Base-by-base conservation (phyloP, 2,113 vertebrate species). In the Holacanthus passer region DNA sequence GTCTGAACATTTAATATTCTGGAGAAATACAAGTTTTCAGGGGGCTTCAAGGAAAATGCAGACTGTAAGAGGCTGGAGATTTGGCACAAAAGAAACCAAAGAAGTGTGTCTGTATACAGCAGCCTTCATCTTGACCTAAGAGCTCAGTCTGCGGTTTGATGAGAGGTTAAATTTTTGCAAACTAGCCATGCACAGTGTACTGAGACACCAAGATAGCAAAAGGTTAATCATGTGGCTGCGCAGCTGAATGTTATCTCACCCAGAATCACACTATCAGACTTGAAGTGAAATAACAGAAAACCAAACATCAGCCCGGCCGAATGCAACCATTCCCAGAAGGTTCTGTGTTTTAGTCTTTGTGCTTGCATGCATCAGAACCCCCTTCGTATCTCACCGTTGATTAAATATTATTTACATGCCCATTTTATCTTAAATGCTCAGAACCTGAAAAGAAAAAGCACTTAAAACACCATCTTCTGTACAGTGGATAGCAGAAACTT, bases 401-500 rank as follows among this genome's bases (percentile, higher is more conserved):
- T 9, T 7, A 62, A 80, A 78, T 37, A 14, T 45, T 66, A 79
- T 81, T 83, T 62, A 76, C 31, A 37, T 66, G 22, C 64, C 27
- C 8, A 8, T 60, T 75, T 80, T 22, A 45, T 53, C 67, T 59
- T 39, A 43, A 77, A 47, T 50, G 67, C 39, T 69, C n/a, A 16
- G 62, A 74, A 86, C 83, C 70, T 73, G 69, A 82, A 89, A 85
- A 86, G 50, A 67, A 91, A 82, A 87, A 87, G 77, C 84, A 89
- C 82, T 91, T 85, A 55, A 85, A 84, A 67, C 58, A 56, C 43
- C 24, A n/a, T 78, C 80, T 52, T 74, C 45, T 37, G 64, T 27
- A 31, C 56, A 75, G 24, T 39, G 62, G 56, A 72, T 77, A 67
- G 71, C 79, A 13, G 68, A 65, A 35, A 67, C 60, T 81, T 81